Conservation (phyloP, 2,113 vertebrate genomes). For the Zosterops hypoxanthus region DNA sequence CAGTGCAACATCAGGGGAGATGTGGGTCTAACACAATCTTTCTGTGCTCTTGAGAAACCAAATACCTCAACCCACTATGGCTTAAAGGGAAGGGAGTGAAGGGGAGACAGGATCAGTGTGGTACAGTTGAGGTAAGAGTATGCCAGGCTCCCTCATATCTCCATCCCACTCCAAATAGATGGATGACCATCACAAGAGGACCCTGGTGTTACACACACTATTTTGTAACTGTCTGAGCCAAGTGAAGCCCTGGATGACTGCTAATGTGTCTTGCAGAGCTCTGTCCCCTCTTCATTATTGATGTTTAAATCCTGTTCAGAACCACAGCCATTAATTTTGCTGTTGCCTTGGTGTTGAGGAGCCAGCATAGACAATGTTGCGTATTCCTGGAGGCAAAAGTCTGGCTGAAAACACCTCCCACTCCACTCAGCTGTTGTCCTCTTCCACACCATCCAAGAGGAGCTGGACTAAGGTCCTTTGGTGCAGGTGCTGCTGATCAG, state of each 20-base stretch:
- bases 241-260: neutral
- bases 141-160: neutral
- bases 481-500: neutral
- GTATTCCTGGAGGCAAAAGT: neutral
- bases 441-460: accelerated
- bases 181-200: neutral
- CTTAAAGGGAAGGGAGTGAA: neutral
- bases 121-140: neutral
- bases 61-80: neutral
- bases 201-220: accelerated
- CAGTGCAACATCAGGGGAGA: neutral
- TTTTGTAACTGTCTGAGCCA: accelerated
- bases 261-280: neutral
- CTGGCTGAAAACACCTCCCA: neutral
- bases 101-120: neutral
- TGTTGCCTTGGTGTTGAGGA: neutral
- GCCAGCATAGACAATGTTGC: neutral
- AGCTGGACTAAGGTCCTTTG: neutral
- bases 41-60: neutral
- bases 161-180: neutral
- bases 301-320: neutral
- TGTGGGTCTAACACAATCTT: neutral
- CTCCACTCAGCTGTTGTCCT: neutral
- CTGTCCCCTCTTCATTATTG: neutral
- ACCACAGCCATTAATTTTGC: neutral